Conservation (phyloP, 2,888 invertebrate species). For the Cistogaster globosa region DNA sequence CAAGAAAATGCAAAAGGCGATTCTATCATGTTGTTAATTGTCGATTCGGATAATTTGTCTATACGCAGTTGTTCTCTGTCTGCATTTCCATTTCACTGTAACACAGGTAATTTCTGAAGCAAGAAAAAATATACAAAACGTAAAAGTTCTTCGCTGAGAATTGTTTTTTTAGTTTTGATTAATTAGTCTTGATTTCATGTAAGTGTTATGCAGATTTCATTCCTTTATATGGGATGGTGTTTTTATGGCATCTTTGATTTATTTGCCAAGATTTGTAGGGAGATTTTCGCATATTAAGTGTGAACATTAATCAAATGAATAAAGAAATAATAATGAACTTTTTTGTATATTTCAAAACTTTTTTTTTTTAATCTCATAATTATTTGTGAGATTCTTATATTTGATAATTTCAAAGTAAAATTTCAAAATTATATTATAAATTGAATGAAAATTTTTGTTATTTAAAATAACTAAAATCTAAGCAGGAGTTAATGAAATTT, state of each 20-base stretch:
- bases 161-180: constrained; percentile 52
- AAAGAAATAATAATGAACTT: not conserved
- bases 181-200: constrained; percentile 63
- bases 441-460: too few species aligned
- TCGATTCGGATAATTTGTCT: constrained; percentile 57
- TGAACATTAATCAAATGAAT: constrained; percentile 58
- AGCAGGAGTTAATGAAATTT: too few species aligned
- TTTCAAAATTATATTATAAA: too few species aligned
- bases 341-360: not conserved
- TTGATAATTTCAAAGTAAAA: too few species aligned
- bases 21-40: constrained; percentile 36
- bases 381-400: not conserved
- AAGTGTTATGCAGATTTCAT: constrained; percentile 52
- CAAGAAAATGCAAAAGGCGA: not conserved
- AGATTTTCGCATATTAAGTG: constrained; percentile 57
- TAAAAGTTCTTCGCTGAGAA: constrained; percentile 33
- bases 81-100: constrained; percentile 2
- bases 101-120: constrained; percentile 50
- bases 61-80: constrained; percentile 6
- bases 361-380: not conserved
- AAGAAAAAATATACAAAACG: not conserved
- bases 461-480: too few species aligned
- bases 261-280: constrained; percentile 65
- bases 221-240: constrained; percentile 17
- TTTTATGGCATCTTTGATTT: constrained; percentile 45